Evolutionary conservation across 2,888 invertebrate genomes (phyloP).

Genomic region (Lutraria lutraria): DNA sequence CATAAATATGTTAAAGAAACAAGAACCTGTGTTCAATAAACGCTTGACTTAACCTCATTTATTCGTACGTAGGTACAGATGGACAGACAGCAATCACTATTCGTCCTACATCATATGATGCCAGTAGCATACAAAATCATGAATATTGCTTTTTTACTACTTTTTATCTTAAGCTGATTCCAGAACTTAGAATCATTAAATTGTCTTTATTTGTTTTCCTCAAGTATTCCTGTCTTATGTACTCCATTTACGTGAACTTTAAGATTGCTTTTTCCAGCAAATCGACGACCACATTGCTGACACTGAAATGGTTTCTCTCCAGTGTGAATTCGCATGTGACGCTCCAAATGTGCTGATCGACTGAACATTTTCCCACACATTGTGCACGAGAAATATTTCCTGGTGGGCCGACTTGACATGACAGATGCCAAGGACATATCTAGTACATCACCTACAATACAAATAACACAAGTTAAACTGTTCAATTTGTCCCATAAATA

Average conservation of each 20-base stretch:
- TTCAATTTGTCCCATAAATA: too few relatives aligned
- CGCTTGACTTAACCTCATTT: too few relatives aligned
- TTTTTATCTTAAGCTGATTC: neutral
- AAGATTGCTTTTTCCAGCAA: conserved; percentile 39
- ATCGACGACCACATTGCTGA: conserved; percentile 35
- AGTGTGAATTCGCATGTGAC: conserved; percentile 30
- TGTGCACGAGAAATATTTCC: neutral
- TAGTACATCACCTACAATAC: neutral
- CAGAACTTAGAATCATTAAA: neutral
- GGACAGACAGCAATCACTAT: too few relatives aligned
- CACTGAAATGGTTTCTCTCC: conserved; percentile 40
- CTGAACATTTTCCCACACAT: conserved; percentile 28
- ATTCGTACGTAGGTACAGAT: too few relatives aligned
- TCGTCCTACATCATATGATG: too few relatives aligned
- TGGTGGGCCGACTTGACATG: neutral
- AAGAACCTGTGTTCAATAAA: too few relatives aligned
- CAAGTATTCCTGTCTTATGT: neutral
- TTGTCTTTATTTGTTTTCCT: neutral
- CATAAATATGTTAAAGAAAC: too few relatives aligned
- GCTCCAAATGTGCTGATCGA: conserved; percentile 29
- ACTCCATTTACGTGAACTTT: conserved; percentile 24
- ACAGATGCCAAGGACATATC: too few relatives aligned
- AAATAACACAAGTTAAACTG: too few relatives aligned
- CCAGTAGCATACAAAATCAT: too few relatives aligned
- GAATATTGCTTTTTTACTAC: too few relatives aligned